These are phyloP conservation scores for Mesorhabditis belari DNA, from an alignment of 2,888 invertebrate species.

Conservation along the genomic window DNA sequence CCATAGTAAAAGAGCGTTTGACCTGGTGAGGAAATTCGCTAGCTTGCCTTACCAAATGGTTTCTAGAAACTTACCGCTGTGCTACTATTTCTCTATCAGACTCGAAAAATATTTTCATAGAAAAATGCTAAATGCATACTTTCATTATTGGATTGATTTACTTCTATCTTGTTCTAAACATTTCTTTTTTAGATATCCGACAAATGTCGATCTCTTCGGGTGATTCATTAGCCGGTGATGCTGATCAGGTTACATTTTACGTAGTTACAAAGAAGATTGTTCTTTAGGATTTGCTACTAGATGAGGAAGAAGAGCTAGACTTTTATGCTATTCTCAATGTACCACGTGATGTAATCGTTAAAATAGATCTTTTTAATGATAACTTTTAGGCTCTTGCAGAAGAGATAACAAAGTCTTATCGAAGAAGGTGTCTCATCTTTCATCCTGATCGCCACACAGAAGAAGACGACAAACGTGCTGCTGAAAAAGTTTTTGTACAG, in stretches of 20 bases:
- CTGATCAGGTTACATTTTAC: too few relatives aligned
- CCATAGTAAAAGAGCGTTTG: too few relatives aligned
- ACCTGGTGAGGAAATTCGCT: too few relatives aligned
- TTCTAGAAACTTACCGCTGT: too few relatives aligned
- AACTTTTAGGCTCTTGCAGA: conserved; percentile 74
- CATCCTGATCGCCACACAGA: conserved; percentile 94
- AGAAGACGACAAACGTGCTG: conserved; percentile 73
- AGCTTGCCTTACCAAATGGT: too few relatives aligned
- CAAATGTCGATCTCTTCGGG: conserved; percentile 33
- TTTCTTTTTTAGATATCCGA: background rate
- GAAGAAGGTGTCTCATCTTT: conserved; percentile 80
- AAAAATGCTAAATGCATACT: too few relatives aligned
- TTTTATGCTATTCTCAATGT: conserved; percentile 51
- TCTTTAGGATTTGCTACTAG: conserved; percentile 28
- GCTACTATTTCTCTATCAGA: too few relatives aligned
- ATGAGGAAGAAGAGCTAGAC: conserved; percentile 45
- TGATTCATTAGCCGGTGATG: conserved; percentile 31
- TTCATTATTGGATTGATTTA: too few relatives aligned
- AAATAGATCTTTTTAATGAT: background rate
- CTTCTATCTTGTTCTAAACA: too few relatives aligned
- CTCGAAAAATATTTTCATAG: too few relatives aligned
- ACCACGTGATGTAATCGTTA: conserved; percentile 36
- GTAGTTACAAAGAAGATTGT: background rate
- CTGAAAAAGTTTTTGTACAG: conserved; percentile 83
- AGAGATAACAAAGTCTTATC: conserved; percentile 86